These are phyloP conservation scores for Halcyon smyrnensis DNA, from an alignment of 2,797 vertebrate genomes.

Conservation along the genomic window DNA sequence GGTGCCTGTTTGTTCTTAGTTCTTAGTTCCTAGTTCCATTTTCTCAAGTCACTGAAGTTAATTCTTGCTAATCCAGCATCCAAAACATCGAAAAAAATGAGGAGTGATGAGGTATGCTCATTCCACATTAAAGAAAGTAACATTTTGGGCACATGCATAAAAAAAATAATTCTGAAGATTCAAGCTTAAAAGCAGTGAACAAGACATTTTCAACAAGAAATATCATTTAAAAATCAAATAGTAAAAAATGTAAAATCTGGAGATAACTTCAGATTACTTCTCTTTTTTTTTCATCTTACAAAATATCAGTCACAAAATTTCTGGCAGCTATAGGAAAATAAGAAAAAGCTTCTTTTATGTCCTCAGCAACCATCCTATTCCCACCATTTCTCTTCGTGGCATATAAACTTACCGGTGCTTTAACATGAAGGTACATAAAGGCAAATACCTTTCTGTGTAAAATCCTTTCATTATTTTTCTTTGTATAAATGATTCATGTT, in stretches of 20 bases:
- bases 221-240: not conserved
- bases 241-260: not conserved
- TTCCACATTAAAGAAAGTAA: not conserved
- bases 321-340: not conserved
- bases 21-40: not conserved
- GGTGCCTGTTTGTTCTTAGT: not conserved
- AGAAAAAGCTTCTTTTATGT: constrained; percentile 2
- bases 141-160: not conserved
- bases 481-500: constrained; percentile 24
- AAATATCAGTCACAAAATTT: constrained; percentile 5
- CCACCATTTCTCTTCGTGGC: not conserved
- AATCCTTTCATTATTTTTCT: constrained; percentile 54
- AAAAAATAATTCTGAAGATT: not conserved
- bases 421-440: constrained; percentile 39
- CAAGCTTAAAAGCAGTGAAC: not conserved
- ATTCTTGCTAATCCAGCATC: not conserved
- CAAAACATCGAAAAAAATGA: not conserved
- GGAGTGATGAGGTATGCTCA: not conserved
- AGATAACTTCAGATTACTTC: not conserved
- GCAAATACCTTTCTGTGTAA: constrained; percentile 26
- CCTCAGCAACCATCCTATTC: not conserved
- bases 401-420: not conserved
- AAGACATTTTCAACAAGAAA: not conserved
- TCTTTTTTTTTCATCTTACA: not conserved
- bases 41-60: not conserved